Conservation (phyloP, 2,113 vertebrate genomes). For the Hepsetus odoe region DNA sequence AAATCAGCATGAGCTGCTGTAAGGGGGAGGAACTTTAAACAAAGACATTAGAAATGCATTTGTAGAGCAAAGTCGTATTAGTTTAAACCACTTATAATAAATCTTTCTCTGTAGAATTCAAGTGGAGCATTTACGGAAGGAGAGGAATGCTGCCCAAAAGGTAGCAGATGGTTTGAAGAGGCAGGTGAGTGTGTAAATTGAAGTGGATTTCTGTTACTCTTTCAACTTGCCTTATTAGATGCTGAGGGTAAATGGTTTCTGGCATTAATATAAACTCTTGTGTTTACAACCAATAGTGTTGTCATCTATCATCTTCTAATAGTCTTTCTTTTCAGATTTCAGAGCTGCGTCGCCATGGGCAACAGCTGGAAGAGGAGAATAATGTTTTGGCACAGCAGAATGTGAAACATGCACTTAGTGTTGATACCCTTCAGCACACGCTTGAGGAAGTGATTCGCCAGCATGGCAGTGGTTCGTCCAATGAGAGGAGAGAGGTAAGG, state of each 20-base stretch:
- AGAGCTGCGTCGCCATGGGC: slow-evolving; percentile 80
- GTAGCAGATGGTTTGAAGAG: slow-evolving; percentile 82
- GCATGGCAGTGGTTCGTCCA: slow-evolving; percentile 19
- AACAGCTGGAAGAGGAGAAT: slow-evolving; percentile 84
- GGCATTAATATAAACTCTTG: too few relatives aligned
- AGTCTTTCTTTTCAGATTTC: slow-evolving; percentile 71
- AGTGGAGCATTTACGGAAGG: slow-evolving; percentile 80
- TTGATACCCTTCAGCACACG: slow-evolving; percentile 77
- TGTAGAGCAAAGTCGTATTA: neutral
- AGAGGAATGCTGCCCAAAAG: slow-evolving; percentile 80
- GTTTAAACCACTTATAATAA: neutral
- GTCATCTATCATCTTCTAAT: neutral
- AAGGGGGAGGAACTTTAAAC: slow-evolving; percentile 56
- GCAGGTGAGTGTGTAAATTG: slow-evolving; percentile 74
- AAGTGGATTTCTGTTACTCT: neutral
- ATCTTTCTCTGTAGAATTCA: slow-evolving; percentile 74
- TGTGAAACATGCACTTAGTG: slow-evolving; percentile 72
- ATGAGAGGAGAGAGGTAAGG: slow-evolving; percentile 72
- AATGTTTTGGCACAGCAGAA: slow-evolving; percentile 79
- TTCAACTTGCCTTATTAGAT: neutral
- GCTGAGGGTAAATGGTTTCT: too few relatives aligned
- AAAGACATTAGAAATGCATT: neutral
- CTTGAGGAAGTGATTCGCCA: slow-evolving; percentile 69
- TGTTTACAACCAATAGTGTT: too few relatives aligned
- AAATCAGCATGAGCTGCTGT: slow-evolving; percentile 83